phyloP scores from a whole-genome alignment of 2,113 vertebrate species.

The Tauraco erythrolophus region DNA sequence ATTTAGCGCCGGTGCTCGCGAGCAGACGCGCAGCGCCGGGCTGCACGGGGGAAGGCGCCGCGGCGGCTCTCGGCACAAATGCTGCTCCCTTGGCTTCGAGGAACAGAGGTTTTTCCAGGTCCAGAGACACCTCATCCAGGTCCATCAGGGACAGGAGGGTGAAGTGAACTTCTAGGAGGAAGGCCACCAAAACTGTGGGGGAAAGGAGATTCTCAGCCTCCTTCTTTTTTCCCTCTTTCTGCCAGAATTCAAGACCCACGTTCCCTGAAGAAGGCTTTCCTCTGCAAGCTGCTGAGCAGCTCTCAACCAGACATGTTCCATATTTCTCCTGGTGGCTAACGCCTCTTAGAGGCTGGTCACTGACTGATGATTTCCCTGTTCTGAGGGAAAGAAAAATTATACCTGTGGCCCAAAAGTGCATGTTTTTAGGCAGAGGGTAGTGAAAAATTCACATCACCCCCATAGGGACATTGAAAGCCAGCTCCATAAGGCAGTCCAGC shows the following conservation, averaged over 20 bases:
- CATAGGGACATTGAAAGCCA: background rate
- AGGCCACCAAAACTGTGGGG: rapidly evolving
- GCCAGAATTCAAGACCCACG: background rate
- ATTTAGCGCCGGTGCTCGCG: conserved; percentile 62
- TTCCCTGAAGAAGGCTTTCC: background rate
- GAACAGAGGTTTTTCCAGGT: background rate
- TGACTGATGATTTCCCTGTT: background rate
- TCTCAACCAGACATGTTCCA: background rate
- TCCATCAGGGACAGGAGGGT: background rate
- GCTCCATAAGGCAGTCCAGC: background rate
- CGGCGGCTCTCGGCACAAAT: rapidly evolving
- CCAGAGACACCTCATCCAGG: background rate
- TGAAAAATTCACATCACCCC: background rate
- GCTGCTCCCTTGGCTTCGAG: rapidly evolving
- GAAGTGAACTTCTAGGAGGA: background rate
- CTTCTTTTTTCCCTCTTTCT: background rate
- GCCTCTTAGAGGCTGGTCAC: background rate
- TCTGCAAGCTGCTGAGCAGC: background rate
- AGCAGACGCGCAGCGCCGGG: background rate
- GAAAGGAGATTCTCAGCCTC: background rate
- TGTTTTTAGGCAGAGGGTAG: background rate
- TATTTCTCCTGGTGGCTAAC: background rate
- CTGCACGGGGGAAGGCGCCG: background rate
- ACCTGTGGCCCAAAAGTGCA: background rate
- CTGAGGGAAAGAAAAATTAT: background rate